phyloP scores from a whole-genome alignment of 1,140 invertebrate species.

The Achatina immaculata region DNA sequence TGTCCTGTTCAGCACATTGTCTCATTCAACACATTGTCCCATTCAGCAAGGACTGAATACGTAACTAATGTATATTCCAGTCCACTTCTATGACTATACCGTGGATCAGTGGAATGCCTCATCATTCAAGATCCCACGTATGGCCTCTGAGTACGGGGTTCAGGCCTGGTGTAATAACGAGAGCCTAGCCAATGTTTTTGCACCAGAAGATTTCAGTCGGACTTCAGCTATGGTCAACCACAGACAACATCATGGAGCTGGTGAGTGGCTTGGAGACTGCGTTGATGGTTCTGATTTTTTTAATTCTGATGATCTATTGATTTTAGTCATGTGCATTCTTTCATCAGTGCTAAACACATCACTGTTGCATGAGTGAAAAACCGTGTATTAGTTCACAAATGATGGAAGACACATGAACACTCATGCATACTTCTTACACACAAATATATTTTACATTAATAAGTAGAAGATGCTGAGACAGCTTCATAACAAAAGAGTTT shows the following conservation, averaged over 20 bases:
- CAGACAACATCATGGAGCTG: conserved; percentile 54
- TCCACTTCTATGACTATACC: conserved; percentile 92
- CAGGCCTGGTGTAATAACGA: conserved; percentile 78
- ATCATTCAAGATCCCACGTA: conserved; percentile 84
- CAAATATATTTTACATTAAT: too few relatives aligned
- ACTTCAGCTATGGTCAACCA: conserved; percentile 48
- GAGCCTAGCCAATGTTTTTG: conserved; percentile 47
- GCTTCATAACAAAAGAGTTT: too few relatives aligned
- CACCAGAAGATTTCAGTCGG: conserved; percentile 43
- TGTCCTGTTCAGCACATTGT: too few relatives aligned
- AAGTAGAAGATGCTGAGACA: too few relatives aligned
- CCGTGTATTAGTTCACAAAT: too few relatives aligned
- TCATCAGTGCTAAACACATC: too few relatives aligned
- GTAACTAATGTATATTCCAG: conserved; percentile 73
- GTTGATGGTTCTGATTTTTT: neutral
- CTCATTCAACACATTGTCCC: too few relatives aligned
- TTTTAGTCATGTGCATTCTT: neutral
- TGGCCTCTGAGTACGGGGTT: conserved; percentile 95
- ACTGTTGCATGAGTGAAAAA: too few relatives aligned
- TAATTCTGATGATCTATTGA: neutral
- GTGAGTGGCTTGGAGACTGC: conserved; percentile 40
- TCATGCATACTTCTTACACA: too few relatives aligned
- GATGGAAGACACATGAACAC: neutral
- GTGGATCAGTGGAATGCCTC: conserved; percentile 84
- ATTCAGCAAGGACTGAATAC: too few relatives aligned